These are phyloP conservation scores for Caenorhabditis macrosperma DNA, from an alignment of 2,888 invertebrate genomes.

Conservation along the genomic window DNA sequence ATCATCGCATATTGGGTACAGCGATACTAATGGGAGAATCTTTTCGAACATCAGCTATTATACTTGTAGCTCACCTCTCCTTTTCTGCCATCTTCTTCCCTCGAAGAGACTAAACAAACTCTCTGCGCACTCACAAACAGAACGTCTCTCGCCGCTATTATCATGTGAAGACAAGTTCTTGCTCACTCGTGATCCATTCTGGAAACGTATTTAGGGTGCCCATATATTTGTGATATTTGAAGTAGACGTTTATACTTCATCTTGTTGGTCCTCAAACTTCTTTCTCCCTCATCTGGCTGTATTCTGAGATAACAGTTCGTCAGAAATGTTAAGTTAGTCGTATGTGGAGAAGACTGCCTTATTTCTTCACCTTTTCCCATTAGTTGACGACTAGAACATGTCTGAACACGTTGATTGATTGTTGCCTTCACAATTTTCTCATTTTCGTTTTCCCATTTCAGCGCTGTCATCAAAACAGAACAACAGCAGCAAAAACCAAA, in stretches of 20 bases:
- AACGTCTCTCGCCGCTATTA: neutral
- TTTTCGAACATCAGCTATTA: neutral
- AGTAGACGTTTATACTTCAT: neutral
- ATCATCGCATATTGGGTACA: neutral
- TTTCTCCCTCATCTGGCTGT: neutral
- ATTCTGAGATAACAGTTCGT: neutral
- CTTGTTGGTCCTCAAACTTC: neutral
- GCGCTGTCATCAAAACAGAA: slow-evolving; percentile 28
- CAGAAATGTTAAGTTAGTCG: slow-evolving; percentile 8
- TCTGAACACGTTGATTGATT: slow-evolving; percentile 29
- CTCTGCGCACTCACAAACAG: neutral
- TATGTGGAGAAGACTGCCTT: neutral
- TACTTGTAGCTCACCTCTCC: neutral
- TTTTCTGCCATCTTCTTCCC: neutral
- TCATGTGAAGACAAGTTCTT: no score
- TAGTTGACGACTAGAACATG: slow-evolving; percentile 34
- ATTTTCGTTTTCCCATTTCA: slow-evolving; percentile 19
- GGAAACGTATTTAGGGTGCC: slow-evolving; percentile 18
- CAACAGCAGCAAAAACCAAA: slow-evolving; percentile 1
- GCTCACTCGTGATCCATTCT: neutral
- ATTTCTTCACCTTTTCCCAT: neutral
- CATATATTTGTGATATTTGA: slow-evolving; percentile 15
- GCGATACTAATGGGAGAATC: neutral
- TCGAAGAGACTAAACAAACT: neutral
- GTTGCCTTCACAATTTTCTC: slow-evolving; percentile 22